Conservation (phyloP, 2,113 vertebrate genomes). For the Lophochroa leadbeateri region DNA sequence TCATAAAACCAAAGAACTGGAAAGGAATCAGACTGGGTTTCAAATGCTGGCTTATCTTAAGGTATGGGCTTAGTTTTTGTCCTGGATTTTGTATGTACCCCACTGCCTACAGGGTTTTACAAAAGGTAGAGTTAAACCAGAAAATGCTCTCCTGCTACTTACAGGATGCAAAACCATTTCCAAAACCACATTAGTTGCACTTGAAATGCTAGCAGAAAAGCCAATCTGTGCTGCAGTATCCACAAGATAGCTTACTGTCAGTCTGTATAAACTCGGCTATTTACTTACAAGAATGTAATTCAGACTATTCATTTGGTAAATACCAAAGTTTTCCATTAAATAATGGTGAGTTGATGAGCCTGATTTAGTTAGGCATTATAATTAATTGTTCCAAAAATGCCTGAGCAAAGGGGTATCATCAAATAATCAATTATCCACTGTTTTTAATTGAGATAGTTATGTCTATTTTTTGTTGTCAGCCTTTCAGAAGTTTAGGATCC, state of each 20-base stretch:
- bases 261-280: constrained; percentile 25
- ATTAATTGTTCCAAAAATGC: constrained; percentile 51
- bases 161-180: neutral
- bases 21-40: neutral
- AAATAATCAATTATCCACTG: constrained; percentile 36
- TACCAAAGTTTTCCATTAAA: constrained; percentile 53
- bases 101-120: neutral
- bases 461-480: neutral
- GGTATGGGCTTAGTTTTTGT: neutral
- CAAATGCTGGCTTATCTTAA: neutral
- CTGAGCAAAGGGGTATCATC: constrained; percentile 18
- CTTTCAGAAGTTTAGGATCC: constrained; percentile 13
- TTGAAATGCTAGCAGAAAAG: neutral
- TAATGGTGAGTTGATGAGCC: constrained; percentile 49
- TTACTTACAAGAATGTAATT: constrained; percentile 55
- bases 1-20: neutral
- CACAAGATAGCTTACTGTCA: neutral
- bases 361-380: constrained; percentile 46
- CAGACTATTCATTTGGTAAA: constrained; percentile 55
- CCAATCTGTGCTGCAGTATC: neutral
- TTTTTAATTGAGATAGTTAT: constrained; percentile 45
- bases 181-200: neutral
- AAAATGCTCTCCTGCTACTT: neutral
- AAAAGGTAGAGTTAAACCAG: neutral
- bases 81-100: neutral